Evolutionary conservation across 2,888 invertebrate genomes (phyloP), one percentile per base, ranked within the genome.

Genomic region (Scaptomyza polygonia): DNA sequence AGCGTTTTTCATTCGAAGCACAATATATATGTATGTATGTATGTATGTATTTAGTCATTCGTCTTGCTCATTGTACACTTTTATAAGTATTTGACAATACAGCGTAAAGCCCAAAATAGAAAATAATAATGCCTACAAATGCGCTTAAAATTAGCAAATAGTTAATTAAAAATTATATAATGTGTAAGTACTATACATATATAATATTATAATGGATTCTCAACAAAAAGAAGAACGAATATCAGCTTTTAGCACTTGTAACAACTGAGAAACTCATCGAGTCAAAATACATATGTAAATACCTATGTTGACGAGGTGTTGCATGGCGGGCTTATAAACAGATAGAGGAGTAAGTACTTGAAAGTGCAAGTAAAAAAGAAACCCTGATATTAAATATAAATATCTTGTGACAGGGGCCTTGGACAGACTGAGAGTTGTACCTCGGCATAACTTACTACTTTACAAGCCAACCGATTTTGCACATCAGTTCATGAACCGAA

Each of bases 241-340:
- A 77, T 72, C 77, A 72, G 58, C 52, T 72, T 29, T 59, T 70
- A 70, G 61, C 57, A 67, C 77, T 61, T 70, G 65, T 65, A 21
- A 21, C 21, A 72, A 65, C 56, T 42, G 47, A 58, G 45, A 55
- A 77, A 77, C 56, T 70, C 64, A 43, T 58, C 68, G 67, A 63
- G 58, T 67, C 42, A 67, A 63, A 77, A 2, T 14, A 34, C 34
- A 34, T 72, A 16, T 73, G 58, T 72, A 77, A 53, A 72, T 67
- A 62, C n/a, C n/a, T n/a, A n/a, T n/a, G n/a, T n/a, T n/a, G n/a
- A n/a, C n/a, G n/a, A n/a, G n/a, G n/a, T n/a, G n/a, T n/a, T n/a
- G n/a, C n/a, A n/a, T n/a, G n/a, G n/a, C n/a, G n/a, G n/a, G n/a
- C n/a, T n/a, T n/a, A n/a, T n/a, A n/a, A n/a, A n/a, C n/a, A n/a